Conservation (phyloP, 2,797 vertebrate species). For the Hemitrygon akajei region DNA sequence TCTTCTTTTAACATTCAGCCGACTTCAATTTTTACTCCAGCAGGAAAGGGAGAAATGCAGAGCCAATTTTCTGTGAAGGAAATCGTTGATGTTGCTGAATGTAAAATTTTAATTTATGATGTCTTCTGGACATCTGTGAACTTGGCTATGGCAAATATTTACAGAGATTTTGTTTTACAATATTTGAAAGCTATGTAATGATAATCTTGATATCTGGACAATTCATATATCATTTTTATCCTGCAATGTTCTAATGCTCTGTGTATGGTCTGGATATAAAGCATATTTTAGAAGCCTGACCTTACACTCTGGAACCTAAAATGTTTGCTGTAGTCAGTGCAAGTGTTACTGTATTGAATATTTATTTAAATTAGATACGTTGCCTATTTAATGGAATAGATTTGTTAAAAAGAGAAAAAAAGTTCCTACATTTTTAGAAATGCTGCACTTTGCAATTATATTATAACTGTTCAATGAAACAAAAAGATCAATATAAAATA, state of each 20-base stretch:
- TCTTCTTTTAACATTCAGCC: not conserved
- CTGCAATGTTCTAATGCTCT: not conserved
- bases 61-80: too few species aligned
- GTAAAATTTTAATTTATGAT: not conserved
- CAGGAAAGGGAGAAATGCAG: not conserved
- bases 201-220: not conserved
- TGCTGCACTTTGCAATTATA: not conserved
- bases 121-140: not conserved
- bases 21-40: not conserved
- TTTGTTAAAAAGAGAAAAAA: not conserved
- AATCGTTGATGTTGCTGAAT: not conserved
- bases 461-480: conserved; percentile 1
- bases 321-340: not conserved
- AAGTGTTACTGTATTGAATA: not conserved
- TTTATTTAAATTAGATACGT: not conserved
- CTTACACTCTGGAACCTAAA: not conserved
- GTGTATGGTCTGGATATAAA: not conserved
- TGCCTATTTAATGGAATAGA: not conserved
- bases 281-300: not conserved
- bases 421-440: not conserved
- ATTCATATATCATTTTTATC: not conserved
- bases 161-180: not conserved
- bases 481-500: not conserved
- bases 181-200: not conserved
- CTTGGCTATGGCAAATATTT: too few species aligned